Evolutionary conservation across 2,113 vertebrate species (phyloP), one percentile per base, ranked within the genome.

Genomic region (Sander lucioperca): DNA sequence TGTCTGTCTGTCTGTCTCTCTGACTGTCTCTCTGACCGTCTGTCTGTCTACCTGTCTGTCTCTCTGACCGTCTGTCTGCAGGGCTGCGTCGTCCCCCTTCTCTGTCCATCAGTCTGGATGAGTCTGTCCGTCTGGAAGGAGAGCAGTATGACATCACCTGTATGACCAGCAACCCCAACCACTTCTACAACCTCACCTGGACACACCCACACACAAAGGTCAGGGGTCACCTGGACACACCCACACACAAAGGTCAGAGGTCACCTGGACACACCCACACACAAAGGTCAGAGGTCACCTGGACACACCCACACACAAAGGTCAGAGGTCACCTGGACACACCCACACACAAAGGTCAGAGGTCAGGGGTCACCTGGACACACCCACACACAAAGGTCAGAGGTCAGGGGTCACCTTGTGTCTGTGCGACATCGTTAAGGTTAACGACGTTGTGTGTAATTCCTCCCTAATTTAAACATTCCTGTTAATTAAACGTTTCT

Each of bases 131-230:
- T 51, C 93, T 98, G 0, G 86, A 84, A 30, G 97, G 98, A 0
- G 97, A 99, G 83, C 64, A 3, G 7, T 97, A 97, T 51, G 2
- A 80, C 5, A 93, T 97, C 36, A 89, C 86, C 61, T 99, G 98
- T 86, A 59, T 78, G 45, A 70, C 90, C 69, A 91, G 16, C 16
- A 87, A 95, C 47, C 74, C 88, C 0, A 57, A 82, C 4, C 73
- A 92, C 54, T 71, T 77, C 9, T 80, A 81, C 85, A 85, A 0
- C 0, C 4, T 95, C 82, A 85, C 50, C 51, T 97, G 97, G 96
- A 88, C 67, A 27, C 66, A 90, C 85, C 79, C 86, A 90, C 83
- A 79, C 85, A 33, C 45, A 54, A 79, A 94, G 82, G 96, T 96
- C 56, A 73, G 18, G 57, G 21, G 19, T 86, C 48, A 73, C 13